Conservation (phyloP, 2,797 vertebrate genomes). For the Uromys caudimaculatus region DNA sequence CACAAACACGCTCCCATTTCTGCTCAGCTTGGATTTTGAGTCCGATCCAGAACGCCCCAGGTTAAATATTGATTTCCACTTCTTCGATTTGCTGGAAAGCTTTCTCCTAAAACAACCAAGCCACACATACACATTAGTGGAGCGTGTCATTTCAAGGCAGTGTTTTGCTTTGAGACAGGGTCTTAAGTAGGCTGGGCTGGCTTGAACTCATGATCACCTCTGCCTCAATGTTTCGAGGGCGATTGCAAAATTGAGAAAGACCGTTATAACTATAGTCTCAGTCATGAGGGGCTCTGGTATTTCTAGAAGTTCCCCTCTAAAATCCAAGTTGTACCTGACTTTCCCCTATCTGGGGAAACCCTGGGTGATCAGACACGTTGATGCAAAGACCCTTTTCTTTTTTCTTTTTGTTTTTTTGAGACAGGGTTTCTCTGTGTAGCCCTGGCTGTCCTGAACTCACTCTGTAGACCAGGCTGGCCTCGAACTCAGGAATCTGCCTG, state of each 20-base stretch:
- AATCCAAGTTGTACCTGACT: not conserved
- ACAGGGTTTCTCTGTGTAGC: too few species aligned
- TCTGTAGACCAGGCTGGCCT: too few species aligned
- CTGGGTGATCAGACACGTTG: not conserved
- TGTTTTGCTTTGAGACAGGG: not conserved
- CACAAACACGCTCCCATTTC: slow-evolving; percentile 98
- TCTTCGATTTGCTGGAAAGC: slow-evolving; percentile 97
- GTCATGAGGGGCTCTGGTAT: not conserved
- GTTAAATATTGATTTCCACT: slow-evolving; percentile 99
- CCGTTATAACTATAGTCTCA: not conserved
- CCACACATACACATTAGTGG: slow-evolving; percentile 19
- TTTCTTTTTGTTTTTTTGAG: too few species aligned
- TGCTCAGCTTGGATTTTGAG: slow-evolving; percentile 96
- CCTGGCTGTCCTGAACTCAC: too few species aligned
- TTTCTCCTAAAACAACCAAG: slow-evolving; percentile 91
- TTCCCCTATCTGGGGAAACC: not conserved
- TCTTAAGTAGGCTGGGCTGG: not conserved
- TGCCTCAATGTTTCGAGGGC: not conserved
- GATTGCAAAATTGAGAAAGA: slow-evolving; percentile 16
- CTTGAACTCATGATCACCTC: not conserved
- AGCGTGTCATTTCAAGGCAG: not conserved
- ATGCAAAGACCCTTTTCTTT: not conserved
- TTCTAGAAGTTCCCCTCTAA: slow-evolving; percentile 41
- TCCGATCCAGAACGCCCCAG: slow-evolving; percentile 95
- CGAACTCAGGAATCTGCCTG: too few species aligned